These are phyloP conservation scores for Heliconius ethilla DNA, from an alignment of 2,888 invertebrate genomes.

Conservation along the genomic window DNA sequence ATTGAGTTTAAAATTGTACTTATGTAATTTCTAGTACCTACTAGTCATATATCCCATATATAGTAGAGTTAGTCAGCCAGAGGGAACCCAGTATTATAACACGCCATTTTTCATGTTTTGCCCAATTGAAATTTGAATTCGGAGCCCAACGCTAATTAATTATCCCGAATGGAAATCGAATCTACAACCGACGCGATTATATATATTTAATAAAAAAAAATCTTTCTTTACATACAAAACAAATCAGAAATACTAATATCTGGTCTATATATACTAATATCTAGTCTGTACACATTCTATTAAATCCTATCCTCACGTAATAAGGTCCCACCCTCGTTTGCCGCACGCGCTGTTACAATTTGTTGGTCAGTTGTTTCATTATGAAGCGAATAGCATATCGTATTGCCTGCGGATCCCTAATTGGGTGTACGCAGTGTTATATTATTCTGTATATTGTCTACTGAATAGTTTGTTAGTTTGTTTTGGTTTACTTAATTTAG, in stretches of 20 bases:
- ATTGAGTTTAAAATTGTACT: no score
- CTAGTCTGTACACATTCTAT: slow-evolving; percentile 14
- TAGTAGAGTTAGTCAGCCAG: no score
- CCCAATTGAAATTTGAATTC: not conserved
- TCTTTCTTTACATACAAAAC: not conserved
- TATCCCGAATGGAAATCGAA: no score
- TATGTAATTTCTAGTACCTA: no score
- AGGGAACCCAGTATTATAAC: not conserved
- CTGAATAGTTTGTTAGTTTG: not conserved
- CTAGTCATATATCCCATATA: no score
- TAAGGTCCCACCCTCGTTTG: slow-evolving; percentile 34
- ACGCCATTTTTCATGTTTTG: not conserved
- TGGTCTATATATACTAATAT: not conserved
- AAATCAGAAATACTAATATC: not conserved
- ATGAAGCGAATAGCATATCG: slow-evolving; percentile 33
- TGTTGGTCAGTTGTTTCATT: slow-evolving; percentile 40
- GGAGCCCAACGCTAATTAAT: no score
- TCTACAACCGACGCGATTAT: no score
- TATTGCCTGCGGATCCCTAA: slow-evolving; percentile 32
- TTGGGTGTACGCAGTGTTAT: slow-evolving; percentile 26
- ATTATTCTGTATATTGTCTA: slow-evolving; percentile 15
- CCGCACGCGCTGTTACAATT: slow-evolving; percentile 37
- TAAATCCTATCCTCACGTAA: slow-evolving; percentile 24
- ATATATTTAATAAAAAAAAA: not conserved
- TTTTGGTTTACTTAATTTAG: slow-evolving; percentile 3